Evolutionary conservation across 92 coral and sea anemone species (phyloP).

Genomic region (Bergia puertoricense): DNA sequence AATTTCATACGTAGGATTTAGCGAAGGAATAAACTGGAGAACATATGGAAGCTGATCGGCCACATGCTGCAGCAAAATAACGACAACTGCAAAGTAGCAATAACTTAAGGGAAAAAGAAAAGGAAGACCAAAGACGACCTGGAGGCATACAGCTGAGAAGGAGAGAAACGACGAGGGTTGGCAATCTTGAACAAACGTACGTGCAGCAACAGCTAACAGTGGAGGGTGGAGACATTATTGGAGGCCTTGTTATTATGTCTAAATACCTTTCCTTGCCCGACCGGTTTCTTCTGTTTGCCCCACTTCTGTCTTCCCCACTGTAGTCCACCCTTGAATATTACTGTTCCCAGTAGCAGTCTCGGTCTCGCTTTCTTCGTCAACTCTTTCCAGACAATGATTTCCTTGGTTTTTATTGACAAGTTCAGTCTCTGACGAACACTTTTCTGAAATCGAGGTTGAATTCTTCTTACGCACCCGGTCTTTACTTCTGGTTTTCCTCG

Average conservation of each 20-base stretch:
- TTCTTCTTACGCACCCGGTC: not conserved
- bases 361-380: not conserved
- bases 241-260: not conserved
- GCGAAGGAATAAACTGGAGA: no score
- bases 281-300: not conserved
- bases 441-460: conserved; percentile 4
- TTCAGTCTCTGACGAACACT: not conserved
- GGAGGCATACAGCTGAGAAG: no score
- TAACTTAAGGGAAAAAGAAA: no score
- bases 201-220: no score
- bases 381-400: not conserved
- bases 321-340: not conserved
- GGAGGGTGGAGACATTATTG: no score
- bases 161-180: not conserved
- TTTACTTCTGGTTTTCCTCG: not conserved
- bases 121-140: no score
- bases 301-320: no score
- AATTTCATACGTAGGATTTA: no score
- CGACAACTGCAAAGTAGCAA: no score
- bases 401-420: not conserved
- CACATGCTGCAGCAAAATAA: no score
- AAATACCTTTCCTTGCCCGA: conserved; percentile 8
- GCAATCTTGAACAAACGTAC: no score
- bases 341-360: not conserved
- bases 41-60: no score